A percentile compares a stretch with the other conserved stretches of the same genome.
Conservation (phyloP, 1,140 invertebrate genomes). For the Drusus annulatus region DNA sequence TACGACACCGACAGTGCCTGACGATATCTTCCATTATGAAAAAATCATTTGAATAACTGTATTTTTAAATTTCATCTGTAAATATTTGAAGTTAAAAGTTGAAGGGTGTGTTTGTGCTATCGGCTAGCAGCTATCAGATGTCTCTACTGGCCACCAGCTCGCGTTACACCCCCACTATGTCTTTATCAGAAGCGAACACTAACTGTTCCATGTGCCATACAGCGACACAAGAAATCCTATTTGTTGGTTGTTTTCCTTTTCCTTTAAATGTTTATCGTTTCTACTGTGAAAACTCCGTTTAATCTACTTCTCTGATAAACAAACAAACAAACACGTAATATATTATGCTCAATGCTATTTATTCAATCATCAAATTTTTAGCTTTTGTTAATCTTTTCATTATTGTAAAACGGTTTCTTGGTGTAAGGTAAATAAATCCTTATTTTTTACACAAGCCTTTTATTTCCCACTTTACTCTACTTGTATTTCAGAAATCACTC, state of each 20-base stretch:
- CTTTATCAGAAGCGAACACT: constrained; percentile 11
- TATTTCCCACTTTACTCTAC: background rate
- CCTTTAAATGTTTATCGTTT: constrained; percentile 33
- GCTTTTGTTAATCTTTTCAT: constrained; percentile 46
- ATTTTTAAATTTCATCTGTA: constrained; percentile 33
- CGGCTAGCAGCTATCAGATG: too few species aligned
- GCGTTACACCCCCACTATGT: background rate
- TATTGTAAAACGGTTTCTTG: constrained; percentile 53
- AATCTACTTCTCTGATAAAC: constrained; percentile 44
- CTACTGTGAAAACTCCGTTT: constrained; percentile 1
- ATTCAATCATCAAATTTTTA: constrained; percentile 41
- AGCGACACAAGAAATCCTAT: constrained; percentile 26
- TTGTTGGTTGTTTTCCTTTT: constrained; percentile 28
- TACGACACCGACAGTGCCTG: constrained; percentile 58
- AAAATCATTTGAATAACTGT: constrained; percentile 8
- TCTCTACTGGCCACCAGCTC: background rate
- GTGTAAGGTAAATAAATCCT: constrained; percentile 59
- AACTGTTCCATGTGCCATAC: constrained; percentile 38
- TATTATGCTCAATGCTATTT: constrained; percentile 51
- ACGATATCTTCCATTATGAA: constrained; percentile 48
- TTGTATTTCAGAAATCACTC: too few species aligned
- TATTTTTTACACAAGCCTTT: constrained; percentile 51
- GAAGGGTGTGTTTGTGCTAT: background rate
- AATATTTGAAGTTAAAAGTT: constrained; percentile 17
- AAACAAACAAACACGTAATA: constrained; percentile 7